Evolutionary conservation across 2,888 invertebrate genomes (phyloP), one percentile per base, ranked within the genome.

Genomic region (Xylota sylvarum): DNA sequence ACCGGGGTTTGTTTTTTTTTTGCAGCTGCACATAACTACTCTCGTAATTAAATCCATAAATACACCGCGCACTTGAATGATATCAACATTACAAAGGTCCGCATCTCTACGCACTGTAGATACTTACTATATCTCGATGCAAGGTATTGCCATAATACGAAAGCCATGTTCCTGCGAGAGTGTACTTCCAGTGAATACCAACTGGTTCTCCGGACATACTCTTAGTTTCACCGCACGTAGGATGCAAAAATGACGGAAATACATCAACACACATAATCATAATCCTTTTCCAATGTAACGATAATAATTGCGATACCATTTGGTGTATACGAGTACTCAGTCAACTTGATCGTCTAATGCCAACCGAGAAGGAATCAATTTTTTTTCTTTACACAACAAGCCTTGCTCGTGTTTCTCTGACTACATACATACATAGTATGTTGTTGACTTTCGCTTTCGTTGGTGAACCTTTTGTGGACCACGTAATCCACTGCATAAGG

Each of bases 11-110:
- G 1, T 10, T 2, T 35, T 77, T 76, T 62, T 64, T 40, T 40
- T 81, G 81, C 85, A 86, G 80, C 81, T 77, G 80, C 81, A 85
- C 43, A 43, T 37, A 69, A 76, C 76, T 72, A 52, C 85, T 85
- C 81, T 72, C 43, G 67, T 77, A 86, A 81, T 86, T 81, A 48
- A 81, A 76, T 43, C 76, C 80, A 73, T 69, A 79, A 67, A 69
- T 50, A 62, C 40, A n/a, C 50, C 50, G 5, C 23, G n/a, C 46
- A 65, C 64, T 30, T 65, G 30, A 30, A 73, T 58, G 50, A 67
- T 64, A 65, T 65, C 35, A 19, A 76, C 65, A 19, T 27, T 5
- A 69, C n/a, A 48, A 72, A 60, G 43, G 40, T 56, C 32, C 19
- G 32, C 27, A 0, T 23, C n/a, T 5, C 35, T 27, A 56, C 32